A percentile compares a stretch with the other conserved stretches of the same genome.
Conservation (phyloP, 2,797 vertebrate species). For the Notamacropus eugenii region DNA sequence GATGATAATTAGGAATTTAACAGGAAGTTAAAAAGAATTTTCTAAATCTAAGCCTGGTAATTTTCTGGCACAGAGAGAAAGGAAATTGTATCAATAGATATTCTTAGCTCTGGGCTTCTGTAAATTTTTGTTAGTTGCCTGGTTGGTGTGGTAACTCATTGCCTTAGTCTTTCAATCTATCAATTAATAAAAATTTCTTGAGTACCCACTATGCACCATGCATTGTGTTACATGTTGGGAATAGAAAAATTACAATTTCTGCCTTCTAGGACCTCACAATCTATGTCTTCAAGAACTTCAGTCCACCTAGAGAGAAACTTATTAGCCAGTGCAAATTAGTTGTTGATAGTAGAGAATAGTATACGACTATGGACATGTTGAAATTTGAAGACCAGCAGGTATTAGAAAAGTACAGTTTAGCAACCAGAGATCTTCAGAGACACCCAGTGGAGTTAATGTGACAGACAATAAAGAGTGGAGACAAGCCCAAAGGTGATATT, state of each 20-base stretch:
- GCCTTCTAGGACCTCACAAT: neutral
- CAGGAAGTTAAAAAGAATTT: neutral
- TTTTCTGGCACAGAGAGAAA: neutral
- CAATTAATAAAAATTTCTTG: neutral
- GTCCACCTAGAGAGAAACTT: neutral
- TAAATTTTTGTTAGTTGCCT: neutral
- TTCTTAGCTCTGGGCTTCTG: neutral
- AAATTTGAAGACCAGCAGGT: neutral
- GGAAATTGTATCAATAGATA: neutral
- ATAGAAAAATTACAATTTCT: neutral
- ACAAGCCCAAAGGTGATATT: neutral
- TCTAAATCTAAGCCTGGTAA: neutral
- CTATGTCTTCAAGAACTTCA: neutral
- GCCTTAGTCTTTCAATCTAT: neutral
- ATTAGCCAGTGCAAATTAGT: neutral
- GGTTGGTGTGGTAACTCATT: neutral
- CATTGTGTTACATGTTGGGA: neutral
- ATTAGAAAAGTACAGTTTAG: neutral
- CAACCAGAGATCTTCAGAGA: neutral
- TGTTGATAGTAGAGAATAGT: neutral
- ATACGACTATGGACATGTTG: neutral
- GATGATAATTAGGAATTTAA: neutral
- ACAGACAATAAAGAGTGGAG: neutral
- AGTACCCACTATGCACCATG: neutral
- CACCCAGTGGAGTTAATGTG: neutral